These are phyloP conservation scores for Drosophila kambysellisi DNA, from an alignment of 2,888 invertebrate species.

Conservation along the genomic window DNA sequence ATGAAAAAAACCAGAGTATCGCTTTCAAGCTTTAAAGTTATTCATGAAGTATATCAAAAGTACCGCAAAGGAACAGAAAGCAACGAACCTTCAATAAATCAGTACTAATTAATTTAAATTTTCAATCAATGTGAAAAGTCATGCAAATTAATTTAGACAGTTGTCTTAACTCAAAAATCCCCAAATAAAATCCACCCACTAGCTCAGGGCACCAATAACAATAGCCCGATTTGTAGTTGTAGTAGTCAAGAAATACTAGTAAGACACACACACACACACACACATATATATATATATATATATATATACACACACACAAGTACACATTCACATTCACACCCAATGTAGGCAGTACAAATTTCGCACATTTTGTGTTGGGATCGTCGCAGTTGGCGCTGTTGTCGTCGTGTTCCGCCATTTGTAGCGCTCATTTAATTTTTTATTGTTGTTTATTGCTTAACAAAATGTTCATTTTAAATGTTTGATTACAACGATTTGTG, in stretches of 20 bases:
- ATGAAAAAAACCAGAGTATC: neutral
- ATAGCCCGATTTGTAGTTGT: conserved; percentile 6
- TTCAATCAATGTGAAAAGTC: conserved; percentile 46
- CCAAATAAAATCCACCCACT: conserved; percentile 30
- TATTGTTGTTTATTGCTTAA: conserved; percentile 78
- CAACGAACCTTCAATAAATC: conserved; percentile 15
- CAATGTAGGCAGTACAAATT: conserved; percentile 64
- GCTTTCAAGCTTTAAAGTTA: neutral
- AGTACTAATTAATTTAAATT: conserved; percentile 33
- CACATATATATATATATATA: too few species aligned
- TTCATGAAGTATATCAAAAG: conserved; percentile 10
- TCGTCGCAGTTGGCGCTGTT: conserved; percentile 42
- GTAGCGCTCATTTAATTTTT: conserved; percentile 75
- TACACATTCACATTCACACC: neutral
- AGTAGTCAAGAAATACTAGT: conserved; percentile 30
- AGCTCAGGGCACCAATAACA: conserved; percentile 12
- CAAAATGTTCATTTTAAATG: conserved; percentile 81
- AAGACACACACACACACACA: conserved; percentile 23
- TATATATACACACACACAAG: neutral
- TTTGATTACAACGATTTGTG: conserved; percentile 81
- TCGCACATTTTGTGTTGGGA: conserved; percentile 59
- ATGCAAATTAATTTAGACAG: conserved; percentile 41
- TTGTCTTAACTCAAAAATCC: conserved; percentile 40
- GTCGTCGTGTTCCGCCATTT: conserved; percentile 76
- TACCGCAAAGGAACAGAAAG: conserved; percentile 18